These are phyloP conservation scores for Phengaris arion DNA, from an alignment of 2,888 invertebrate species.

Conservation along the genomic window DNA sequence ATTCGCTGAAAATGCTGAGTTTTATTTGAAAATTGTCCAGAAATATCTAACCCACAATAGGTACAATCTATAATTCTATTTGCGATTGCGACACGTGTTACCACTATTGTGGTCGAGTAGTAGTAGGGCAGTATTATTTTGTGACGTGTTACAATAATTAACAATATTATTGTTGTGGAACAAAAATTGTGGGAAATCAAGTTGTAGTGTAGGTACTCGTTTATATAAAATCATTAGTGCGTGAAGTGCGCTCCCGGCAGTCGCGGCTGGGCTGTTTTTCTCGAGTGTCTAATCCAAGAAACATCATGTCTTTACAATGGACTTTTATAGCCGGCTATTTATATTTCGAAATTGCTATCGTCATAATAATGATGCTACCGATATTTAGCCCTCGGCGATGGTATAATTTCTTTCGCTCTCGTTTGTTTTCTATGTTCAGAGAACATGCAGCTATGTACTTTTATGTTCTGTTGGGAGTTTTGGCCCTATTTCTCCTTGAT, in stretches of 20 bases:
- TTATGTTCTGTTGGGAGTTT: slow-evolving; percentile 77
- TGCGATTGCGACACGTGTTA: not conserved
- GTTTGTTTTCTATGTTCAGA: slow-evolving; percentile 81
- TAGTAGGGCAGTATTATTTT: not conserved
- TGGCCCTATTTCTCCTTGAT: slow-evolving; percentile 84
- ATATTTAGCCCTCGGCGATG: slow-evolving; percentile 87
- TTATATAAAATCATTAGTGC: not conserved
- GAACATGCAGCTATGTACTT: slow-evolving; percentile 84
- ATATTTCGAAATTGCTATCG: slow-evolving; percentile 83
- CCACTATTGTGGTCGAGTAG: not conserved
- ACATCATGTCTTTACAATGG: slow-evolving; percentile 88
- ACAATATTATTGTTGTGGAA: not conserved
- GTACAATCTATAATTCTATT: not conserved
- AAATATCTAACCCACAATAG: not conserved
- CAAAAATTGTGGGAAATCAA: not conserved
- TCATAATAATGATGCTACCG: slow-evolving; percentile 82
- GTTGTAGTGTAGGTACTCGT: not conserved
- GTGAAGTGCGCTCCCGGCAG: not conserved
- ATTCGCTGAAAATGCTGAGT: not conserved
- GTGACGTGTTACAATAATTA: not conserved
- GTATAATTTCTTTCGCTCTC: slow-evolving; percentile 87
- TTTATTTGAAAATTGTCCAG: not conserved
- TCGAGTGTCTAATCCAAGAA: not conserved
- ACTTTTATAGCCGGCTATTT: slow-evolving; percentile 86
- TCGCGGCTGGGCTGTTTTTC: not conserved